Conservation (phyloP, 2,797 vertebrate species). For the Pangasius sanitwongsei region DNA sequence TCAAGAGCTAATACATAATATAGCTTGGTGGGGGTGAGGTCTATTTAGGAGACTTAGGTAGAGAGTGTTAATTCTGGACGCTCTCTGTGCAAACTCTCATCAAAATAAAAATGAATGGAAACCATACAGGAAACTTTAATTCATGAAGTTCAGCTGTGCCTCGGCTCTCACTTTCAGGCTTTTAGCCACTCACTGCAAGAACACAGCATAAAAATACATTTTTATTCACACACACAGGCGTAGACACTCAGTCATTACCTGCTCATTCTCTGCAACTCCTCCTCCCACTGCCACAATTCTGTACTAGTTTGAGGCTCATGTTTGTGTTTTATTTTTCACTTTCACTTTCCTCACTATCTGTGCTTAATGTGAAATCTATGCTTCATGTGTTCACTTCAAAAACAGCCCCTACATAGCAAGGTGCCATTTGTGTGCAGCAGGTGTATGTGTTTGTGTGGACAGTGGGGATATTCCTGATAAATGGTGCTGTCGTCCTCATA, state of each 20-base stretch:
- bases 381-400: slow-evolving; percentile 14
- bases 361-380: slow-evolving; percentile 26
- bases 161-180: not conserved
- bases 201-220: not conserved
- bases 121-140: not conserved
- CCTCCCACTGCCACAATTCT: not conserved
- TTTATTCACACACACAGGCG: not conserved
- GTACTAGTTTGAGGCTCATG: not conserved
- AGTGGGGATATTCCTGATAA: slow-evolving; percentile 35
- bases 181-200: not conserved
- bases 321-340: slow-evolving; percentile 4
- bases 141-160: not conserved
- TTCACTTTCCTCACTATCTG: not conserved
- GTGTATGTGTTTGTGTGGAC: slow-evolving; percentile 4
- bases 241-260: not conserved
- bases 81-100: not conserved
- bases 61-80: not conserved
- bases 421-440: slow-evolving; percentile 36
- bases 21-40: no score
- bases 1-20: not conserved
- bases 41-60: not conserved
- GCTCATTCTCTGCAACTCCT: not conserved
- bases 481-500: slow-evolving; percentile 19
- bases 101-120: not conserved
- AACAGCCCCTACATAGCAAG: not conserved